Base-by-base conservation (phyloP, 2,797 vertebrate species). In the Sternarchorhynchus goeldii region DNA sequence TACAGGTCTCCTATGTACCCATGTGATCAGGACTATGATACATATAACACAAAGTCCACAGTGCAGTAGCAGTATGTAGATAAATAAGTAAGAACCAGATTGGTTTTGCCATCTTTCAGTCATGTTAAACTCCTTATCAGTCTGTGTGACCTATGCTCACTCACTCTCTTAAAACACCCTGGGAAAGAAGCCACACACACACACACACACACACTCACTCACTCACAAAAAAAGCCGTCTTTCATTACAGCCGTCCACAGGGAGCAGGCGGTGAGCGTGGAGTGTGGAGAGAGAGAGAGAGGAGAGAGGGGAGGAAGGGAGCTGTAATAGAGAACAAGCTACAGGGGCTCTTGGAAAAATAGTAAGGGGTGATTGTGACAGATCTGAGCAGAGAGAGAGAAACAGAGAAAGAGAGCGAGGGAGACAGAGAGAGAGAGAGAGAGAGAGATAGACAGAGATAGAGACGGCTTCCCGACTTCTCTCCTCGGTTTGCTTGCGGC, bases 171-270 rank as follows among this genome's bases (percentile, higher is more conserved):
- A 67, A 75, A 75, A 62, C 65, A 77, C 69, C 75, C 34, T 64
- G 63, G 79, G 65, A 72, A 83, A 84, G 64, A 84, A 87, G 83
- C 77, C 59, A 57, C 69, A 32, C 69, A 59, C 69, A 66, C 53
- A 68, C 55, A 72, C 39, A 67, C 34, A 65, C 68, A 71, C 76
- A 76, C 68, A 57, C 81, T 73, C 41, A 62, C 69, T 72, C 62
- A 20, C 76, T 57, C 70, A 65, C 78, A 76, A 65, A 64, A 60
- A 74, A 75, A 89, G 83, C 84, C 86, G 76, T 92, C 92, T 93
- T 92, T 90, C 87, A 90, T 93, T 93, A 90, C 92, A 83, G 83
- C 88, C 83, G 84, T 90, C 86, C 88, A 86, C 89, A 91, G 88
- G 90, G 88, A 85, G 87, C 88, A 90, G 90, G 78, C 85, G 80